Percentiles rank a stretch among this genome's conserved stretches.
These are phyloP conservation scores for Andrena camellia DNA, from an alignment of 2,888 invertebrate genomes.

Conservation along the genomic window DNA sequence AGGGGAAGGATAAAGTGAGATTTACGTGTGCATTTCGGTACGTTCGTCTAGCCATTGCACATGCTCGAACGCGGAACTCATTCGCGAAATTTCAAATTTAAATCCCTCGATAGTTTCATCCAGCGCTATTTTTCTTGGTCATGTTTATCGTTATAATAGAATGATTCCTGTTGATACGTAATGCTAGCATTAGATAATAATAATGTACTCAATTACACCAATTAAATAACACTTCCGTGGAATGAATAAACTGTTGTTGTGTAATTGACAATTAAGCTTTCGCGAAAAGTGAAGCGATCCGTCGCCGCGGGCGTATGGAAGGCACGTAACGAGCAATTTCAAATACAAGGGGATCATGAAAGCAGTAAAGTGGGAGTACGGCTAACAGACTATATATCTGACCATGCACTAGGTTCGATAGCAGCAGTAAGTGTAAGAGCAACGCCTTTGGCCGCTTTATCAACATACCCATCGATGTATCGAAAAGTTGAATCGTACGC, in stretches of 20 bases:
- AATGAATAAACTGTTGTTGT: no score
- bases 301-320: not conserved
- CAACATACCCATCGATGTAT: not conserved
- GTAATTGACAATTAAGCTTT: not conserved
- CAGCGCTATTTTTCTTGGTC: no score
- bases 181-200: no score
- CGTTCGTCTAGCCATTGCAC: no score
- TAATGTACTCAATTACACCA: no score
- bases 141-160: no score
- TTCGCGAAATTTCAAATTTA: no score
- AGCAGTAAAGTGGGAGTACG: conserved; percentile 64
- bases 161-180: no score
- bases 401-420: conserved; percentile 68
- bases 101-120: no score
- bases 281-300: not conserved
- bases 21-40: no score
- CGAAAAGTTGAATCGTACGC: not conserved
- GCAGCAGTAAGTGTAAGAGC: conserved; percentile 65
- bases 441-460: conserved; percentile 8
- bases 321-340: not conserved
- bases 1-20: no score
- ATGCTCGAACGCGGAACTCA: no score
- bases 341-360: not conserved
- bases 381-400: conserved; percentile 75
- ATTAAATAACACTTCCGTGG: not conserved